Conservation (phyloP, 2,888 invertebrate genomes). For the Bombylius discolor region DNA sequence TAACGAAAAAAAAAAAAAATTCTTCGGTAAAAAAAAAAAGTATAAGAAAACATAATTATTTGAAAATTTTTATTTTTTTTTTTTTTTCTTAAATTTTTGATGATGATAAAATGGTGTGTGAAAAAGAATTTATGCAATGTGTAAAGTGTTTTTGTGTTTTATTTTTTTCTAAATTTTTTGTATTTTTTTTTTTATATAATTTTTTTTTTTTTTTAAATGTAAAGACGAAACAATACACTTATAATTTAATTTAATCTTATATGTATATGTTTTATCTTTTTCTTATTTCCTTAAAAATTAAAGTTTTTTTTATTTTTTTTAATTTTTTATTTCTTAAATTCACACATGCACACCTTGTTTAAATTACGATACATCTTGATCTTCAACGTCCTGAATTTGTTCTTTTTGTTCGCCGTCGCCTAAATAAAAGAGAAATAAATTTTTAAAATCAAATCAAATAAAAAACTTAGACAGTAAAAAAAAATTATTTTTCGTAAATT, state of each 20-base stretch:
- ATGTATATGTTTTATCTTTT: slow-evolving; percentile 12
- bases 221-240: slow-evolving; percentile 31
- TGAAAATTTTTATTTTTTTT: no score
- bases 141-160: not conserved
- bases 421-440: slow-evolving; percentile 32
- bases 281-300: slow-evolving; percentile 16
- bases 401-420: slow-evolving; percentile 85
- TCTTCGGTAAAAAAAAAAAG: no score
- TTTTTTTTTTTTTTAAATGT: slow-evolving; percentile 19
- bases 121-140: no score
- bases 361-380: slow-evolving; percentile 92
- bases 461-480: no score
- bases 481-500: no score
- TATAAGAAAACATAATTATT: no score
- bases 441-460: no score
- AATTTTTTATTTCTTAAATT: slow-evolving; percentile 36
- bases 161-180: not conserved
- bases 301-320: slow-evolving; percentile 19
- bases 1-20: no score
- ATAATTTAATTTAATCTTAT: slow-evolving; percentile 30
- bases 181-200: not conserved
- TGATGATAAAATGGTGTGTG: no score
- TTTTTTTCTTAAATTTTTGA: no score
- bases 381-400: slow-evolving; percentile 84
- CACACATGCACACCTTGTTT: slow-evolving; percentile 32